Conservation (phyloP, 2,797 vertebrate species). For the Malurus splendens region DNA sequence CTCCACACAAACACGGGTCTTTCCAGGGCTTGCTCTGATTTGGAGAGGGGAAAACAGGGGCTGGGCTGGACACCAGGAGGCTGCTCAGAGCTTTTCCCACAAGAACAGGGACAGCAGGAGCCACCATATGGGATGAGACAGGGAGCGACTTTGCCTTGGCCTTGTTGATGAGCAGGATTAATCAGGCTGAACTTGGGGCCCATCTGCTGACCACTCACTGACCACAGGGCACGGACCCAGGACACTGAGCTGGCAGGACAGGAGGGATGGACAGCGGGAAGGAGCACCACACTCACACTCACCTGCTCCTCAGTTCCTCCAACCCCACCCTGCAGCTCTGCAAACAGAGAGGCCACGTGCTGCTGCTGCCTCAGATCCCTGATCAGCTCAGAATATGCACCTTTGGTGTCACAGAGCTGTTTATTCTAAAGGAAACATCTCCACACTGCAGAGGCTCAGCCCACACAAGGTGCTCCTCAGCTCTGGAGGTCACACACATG, state of each 20-base stretch:
- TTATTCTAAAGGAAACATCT: not conserved
- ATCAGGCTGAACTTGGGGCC: constrained; percentile 3
- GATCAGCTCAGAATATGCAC: not conserved
- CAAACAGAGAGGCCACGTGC: not conserved
- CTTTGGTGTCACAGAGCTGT: not conserved
- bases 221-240: not conserved
- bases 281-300: not conserved
- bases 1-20: not conserved
- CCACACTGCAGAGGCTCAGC: not conserved
- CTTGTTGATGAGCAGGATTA: not conserved
- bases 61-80: not conserved
- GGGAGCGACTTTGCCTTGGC: not conserved
- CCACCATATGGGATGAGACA: constrained; percentile 40
- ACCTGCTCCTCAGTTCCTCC: not conserved
- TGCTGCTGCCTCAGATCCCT: not conserved
- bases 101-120: constrained; percentile 29
- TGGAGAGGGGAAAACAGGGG: not conserved
- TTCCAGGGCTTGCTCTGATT: not conserved
- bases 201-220: not conserved
- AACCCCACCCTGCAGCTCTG: not conserved
- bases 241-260: not conserved
- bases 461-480: not conserved
- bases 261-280: rapidly evolving
- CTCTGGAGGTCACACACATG: not conserved
- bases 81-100: not conserved